phyloP scores from a whole-genome alignment of 2,797 vertebrate species.

The Urophycis tenuis region DNA sequence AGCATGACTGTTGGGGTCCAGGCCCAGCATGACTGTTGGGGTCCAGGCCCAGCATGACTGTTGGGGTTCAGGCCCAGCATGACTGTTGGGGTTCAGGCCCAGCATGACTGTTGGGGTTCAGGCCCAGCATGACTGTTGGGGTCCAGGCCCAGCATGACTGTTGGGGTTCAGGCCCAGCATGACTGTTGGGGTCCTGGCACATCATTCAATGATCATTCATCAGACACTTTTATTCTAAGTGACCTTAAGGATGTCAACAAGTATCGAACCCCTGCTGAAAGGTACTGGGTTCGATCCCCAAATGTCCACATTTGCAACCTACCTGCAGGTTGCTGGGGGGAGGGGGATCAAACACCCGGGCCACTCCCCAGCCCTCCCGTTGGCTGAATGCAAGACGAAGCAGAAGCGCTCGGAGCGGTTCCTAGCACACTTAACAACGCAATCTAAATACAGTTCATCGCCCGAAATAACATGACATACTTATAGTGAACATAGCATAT shows the following conservation, averaged over 20 bases:
- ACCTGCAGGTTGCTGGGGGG: neutral
- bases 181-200: no score
- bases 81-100: no score
- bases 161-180: no score
- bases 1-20: no score
- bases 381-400: neutral
- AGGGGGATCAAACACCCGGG: neutral
- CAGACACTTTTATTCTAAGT: neutral
- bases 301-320: neutral
- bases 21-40: no score
- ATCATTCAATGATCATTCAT: no score
- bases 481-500: neutral
- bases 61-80: no score
- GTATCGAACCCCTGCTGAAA: neutral
- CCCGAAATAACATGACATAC: neutral
- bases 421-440: neutral
- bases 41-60: no score
- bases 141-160: no score
- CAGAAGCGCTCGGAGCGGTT: neutral
- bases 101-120: no score
- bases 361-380: neutral
- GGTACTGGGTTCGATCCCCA: neutral
- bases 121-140: no score
- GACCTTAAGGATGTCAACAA: neutral
- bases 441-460: neutral